Evolutionary conservation across 1,140 invertebrate genomes (phyloP), one percentile per base, ranked within the genome.

Genomic region (Atta texana): DNA sequence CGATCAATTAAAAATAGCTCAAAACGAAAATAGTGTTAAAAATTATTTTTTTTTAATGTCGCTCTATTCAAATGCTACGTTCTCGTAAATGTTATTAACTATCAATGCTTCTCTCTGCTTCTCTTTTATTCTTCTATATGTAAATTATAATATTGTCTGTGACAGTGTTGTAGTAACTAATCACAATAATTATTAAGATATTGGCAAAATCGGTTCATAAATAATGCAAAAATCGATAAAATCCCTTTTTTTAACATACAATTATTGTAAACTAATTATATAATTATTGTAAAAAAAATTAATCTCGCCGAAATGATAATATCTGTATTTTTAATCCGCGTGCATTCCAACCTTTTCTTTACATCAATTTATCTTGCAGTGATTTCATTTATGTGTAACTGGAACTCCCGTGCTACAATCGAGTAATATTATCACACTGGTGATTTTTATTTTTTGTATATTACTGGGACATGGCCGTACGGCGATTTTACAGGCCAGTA

Each of bases 401-500:
- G 10, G 31, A 34, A 16, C 57, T 77, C 57, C 57, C 74, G 34
- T 76, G 34, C 34, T 18, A n/a, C 74, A 34, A 63, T 8, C 74
- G 34, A 61, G 75, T 44, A 53, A 66, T 51, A 66, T 49, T 44
- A 66, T 80, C 44, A 24, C 61, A 16, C 1, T 49, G 12, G 59
- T 51, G 34, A 68, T 68, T 55, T 80, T 77, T 31, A 51, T 69
- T 69, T 51, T 53, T 10, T 21, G 16, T 28, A 51, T 31, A 63
- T 57, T 80, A 68, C n/a, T 55, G 49, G 63, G 28, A 24, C 77
- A 63, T 5, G 61, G 34, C 55, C 12, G 21, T 14, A 10, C 18
- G 34, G 24, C 49, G 31, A 21, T 80, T 66, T 78, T 68, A 80
- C 49, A 53, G 49, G 28, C 14, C 57, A 51, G 14, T 53, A 80